phyloP scores from a whole-genome alignment of 2,797 vertebrate species.

The Podargus strigoides region DNA sequence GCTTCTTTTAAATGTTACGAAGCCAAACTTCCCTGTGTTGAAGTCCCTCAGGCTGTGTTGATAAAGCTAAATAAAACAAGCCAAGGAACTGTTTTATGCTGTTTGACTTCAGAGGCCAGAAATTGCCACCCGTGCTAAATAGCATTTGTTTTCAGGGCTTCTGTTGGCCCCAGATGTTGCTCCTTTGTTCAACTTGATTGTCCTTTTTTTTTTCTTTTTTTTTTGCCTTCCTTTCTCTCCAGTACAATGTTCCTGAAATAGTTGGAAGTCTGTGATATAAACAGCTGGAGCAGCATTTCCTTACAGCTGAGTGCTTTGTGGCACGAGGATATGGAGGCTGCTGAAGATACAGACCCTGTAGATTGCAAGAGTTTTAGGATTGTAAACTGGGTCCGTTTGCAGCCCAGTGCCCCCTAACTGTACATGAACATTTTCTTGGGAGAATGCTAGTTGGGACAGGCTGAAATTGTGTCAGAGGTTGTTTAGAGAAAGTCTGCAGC shows the following conservation, averaged over 20 bases:
- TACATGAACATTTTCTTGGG: background rate
- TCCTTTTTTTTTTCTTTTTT: no score
- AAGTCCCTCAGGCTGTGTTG: background rate
- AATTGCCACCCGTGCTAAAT: background rate
- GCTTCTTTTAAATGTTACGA: background rate
- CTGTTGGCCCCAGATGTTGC: background rate
- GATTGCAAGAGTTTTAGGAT: background rate
- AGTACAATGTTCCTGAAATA: background rate
- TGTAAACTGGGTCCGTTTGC: background rate
- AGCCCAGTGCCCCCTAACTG: no score
- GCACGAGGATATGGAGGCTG: background rate
- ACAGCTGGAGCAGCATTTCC: background rate
- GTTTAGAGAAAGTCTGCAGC: background rate
- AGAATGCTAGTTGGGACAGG: background rate
- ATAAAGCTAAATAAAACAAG: background rate
- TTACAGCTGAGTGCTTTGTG: background rate
- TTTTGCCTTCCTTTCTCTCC: background rate
- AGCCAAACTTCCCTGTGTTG: background rate
- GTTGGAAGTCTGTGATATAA: background rate
- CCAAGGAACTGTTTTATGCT: background rate
- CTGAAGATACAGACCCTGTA: background rate
- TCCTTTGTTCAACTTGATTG: accelerated
- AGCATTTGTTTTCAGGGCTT: background rate
- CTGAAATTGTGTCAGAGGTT: background rate
- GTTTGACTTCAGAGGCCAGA: background rate